A percentile compares a stretch with the other conserved stretches of the same genome.
phyloP scores from a whole-genome alignment of 2,113 vertebrate species.

The Rhagologus leucostigma region DNA sequence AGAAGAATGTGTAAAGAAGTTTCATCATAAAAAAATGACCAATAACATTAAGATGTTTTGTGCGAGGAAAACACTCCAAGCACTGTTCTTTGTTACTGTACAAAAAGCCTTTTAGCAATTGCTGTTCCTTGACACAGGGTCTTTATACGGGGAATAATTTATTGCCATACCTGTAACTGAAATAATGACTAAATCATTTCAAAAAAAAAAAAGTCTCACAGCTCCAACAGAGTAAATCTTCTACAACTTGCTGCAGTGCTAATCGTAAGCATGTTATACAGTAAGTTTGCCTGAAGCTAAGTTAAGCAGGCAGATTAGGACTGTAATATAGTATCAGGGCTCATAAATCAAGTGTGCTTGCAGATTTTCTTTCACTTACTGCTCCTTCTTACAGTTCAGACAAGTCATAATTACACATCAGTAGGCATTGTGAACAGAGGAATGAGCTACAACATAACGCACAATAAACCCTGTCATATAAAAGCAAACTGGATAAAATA shows the following conservation, averaged over 20 bases:
- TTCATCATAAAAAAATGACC: slow-evolving; percentile 68
- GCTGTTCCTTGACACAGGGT: slow-evolving; percentile 55
- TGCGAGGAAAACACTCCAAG: slow-evolving; percentile 45
- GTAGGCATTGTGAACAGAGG: slow-evolving; percentile 82
- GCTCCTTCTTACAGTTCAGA: slow-evolving; percentile 88
- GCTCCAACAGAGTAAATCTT: slow-evolving; percentile 76
- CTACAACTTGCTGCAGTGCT: slow-evolving; percentile 73
- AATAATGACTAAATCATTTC: slow-evolving; percentile 74
- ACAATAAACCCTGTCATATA: slow-evolving; percentile 95
- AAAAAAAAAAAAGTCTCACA: slow-evolving; percentile 55
- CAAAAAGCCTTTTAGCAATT: slow-evolving; percentile 61
- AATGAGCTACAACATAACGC: slow-evolving; percentile 91
- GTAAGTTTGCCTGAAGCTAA: slow-evolving; percentile 81
- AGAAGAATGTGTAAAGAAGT: slow-evolving; percentile 59
- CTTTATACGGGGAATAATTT: slow-evolving; percentile 72
- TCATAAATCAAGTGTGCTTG: slow-evolving; percentile 91
- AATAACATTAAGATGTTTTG: slow-evolving; percentile 69
- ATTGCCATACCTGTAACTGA: slow-evolving; percentile 73
- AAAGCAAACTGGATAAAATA: slow-evolving; percentile 93
- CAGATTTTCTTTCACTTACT: slow-evolving; percentile 85
- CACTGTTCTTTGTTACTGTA: slow-evolving; percentile 56
- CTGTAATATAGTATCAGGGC: slow-evolving; percentile 79
- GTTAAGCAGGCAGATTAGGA: slow-evolving; percentile 87
- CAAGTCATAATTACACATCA: slow-evolving; percentile 96
- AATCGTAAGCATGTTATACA: slow-evolving; percentile 78